These are phyloP conservation scores for Otus sunia DNA, from an alignment of 2,113 vertebrate genomes.

Conservation along the genomic window DNA sequence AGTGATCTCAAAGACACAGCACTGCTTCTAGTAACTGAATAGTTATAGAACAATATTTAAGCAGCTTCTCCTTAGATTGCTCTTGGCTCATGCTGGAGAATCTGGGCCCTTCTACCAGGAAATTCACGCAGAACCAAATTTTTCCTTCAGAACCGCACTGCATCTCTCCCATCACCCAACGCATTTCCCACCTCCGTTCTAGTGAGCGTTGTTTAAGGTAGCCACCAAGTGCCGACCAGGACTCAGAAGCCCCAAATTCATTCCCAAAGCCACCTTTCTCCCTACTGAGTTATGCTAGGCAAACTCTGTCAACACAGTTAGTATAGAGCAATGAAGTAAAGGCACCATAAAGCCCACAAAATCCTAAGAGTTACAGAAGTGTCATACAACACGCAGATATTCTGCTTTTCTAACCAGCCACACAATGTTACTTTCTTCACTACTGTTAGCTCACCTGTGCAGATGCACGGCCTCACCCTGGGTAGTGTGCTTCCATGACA, in stretches of 20 bases:
- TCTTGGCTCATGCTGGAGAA: neutral
- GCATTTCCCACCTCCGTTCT: neutral
- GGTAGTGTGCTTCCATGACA: neutral
- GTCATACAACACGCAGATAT: neutral
- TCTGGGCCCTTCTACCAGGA: neutral
- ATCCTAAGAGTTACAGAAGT: neutral
- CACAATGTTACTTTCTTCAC: neutral
- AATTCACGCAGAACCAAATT: neutral
- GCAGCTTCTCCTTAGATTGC: neutral
- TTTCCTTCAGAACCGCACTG: neutral
- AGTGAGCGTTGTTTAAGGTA: neutral
- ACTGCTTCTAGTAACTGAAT: neutral
- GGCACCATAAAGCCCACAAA: neutral
- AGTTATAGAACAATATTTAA: neutral
- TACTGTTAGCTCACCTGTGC: neutral
- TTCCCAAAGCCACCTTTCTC: neutral
- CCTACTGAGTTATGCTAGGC: neutral
- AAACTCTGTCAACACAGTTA: neutral
- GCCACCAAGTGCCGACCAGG: neutral
- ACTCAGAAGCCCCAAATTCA: neutral
- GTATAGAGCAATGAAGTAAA: neutral
- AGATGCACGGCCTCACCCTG: rapidly evolving
- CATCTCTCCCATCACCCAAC: neutral
- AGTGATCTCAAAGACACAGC: neutral
- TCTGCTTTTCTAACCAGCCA: neutral